A percentile compares a stretch with the other conserved stretches of the same genome.
phyloP scores from a whole-genome alignment of 1,140 invertebrate genomes.

The Cepaea nemoralis region DNA sequence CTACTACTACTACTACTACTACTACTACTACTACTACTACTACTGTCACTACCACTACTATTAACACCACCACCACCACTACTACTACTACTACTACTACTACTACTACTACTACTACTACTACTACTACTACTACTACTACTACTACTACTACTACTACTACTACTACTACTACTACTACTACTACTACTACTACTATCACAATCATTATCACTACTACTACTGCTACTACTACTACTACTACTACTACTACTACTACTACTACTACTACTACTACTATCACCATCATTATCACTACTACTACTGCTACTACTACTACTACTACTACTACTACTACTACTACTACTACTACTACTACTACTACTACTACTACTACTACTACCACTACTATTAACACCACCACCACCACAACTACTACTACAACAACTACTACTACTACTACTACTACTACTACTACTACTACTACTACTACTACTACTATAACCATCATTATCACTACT shows the following conservation, averaged over 20 bases:
- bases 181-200: slow-evolving; percentile 15
- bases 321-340: not conserved
- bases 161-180: slow-evolving; percentile 8
- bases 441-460: not conserved
- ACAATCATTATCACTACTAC: slow-evolving; percentile 18
- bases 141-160: slow-evolving; percentile 13
- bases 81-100: no score
- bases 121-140: no score
- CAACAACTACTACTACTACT: not conserved
- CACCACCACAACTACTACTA: no score
- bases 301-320: no score
- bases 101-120: no score
- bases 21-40: no score
- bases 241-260: slow-evolving; percentile 26
- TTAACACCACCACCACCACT: no score
- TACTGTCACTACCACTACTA: not conserved
- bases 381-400: no score
- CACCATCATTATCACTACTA: no score
- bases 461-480: not conserved
- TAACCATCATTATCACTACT: not conserved
- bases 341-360: not conserved
- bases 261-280: no score
- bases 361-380: not conserved
- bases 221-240: slow-evolving; percentile 29
- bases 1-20: slow-evolving; percentile 17